phyloP scores from a whole-genome alignment of 2,113 vertebrate species.

The Pundamilia nyererei region DNA sequence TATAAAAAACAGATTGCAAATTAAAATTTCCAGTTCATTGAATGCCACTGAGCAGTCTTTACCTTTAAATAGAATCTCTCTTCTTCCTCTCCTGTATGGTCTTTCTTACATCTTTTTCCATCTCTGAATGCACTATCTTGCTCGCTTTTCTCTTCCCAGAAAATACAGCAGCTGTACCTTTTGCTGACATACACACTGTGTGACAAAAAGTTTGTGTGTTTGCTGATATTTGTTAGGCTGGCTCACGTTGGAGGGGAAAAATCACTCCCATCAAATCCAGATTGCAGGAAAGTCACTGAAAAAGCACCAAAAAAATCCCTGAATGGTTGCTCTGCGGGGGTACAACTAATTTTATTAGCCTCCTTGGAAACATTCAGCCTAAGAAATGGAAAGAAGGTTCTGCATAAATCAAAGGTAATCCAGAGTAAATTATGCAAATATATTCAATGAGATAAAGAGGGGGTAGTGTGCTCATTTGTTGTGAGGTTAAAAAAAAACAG shows the following conservation, averaged over 20 bases:
- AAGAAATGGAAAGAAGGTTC: constrained; percentile 68
- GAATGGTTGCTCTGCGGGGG: constrained; percentile 35
- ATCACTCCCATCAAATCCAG: background rate
- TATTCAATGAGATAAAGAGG: constrained; percentile 62
- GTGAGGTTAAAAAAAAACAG: constrained; percentile 40
- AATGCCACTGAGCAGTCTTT: background rate
- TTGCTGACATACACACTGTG: background rate
- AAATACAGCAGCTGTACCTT: background rate
- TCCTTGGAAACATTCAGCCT: constrained; percentile 59
- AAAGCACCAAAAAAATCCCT: background rate
- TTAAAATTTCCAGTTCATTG: background rate
- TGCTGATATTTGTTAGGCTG: background rate
- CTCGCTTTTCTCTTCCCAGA: background rate
- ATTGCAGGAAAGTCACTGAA: constrained; percentile 23
- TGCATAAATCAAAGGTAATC: constrained; percentile 78
- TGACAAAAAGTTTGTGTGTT: background rate
- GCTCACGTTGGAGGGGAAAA: background rate
- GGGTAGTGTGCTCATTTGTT: constrained; percentile 32
- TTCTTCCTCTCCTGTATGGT: background rate
- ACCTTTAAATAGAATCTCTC: background rate
- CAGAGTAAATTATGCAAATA: constrained; percentile 73
- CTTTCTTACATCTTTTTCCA: background rate
- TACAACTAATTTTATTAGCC: constrained; percentile 58
- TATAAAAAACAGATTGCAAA: background rate
- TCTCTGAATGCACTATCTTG: background rate